phyloP scores from a whole-genome alignment of 2,888 invertebrate genomes.

The Embidobia sp. region DNA sequence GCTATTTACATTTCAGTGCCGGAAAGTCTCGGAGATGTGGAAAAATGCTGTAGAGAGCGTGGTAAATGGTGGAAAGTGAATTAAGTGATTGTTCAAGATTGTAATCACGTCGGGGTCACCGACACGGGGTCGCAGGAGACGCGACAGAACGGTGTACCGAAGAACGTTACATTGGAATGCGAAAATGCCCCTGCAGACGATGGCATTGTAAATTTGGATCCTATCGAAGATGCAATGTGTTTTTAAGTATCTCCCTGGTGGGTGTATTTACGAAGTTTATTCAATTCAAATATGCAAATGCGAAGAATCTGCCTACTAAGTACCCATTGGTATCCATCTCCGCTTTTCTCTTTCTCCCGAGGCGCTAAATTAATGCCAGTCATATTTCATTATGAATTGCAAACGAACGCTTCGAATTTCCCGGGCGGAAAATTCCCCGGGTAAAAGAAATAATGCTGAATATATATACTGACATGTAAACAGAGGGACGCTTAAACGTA shows the following conservation, averaged over 20 bases:
- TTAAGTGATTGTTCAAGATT: no score
- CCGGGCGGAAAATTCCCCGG: slow-evolving; percentile 3
- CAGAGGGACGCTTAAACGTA: slow-evolving; percentile 29
- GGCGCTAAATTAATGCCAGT: slow-evolving; percentile 40
- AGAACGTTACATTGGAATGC: not conserved
- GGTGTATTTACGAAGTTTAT: slow-evolving; percentile 19
- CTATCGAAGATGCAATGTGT: slow-evolving; percentile 2
- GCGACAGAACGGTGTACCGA: no score
- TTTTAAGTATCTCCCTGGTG: slow-evolving; percentile 20
- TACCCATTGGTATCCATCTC: slow-evolving; percentile 10
- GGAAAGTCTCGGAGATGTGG: no score
- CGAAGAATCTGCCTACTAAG: slow-evolving; percentile 32
- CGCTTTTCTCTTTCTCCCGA: not conserved
- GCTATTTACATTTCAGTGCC: no score
- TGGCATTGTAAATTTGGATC: not conserved
- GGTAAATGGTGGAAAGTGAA: no score
- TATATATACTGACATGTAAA: slow-evolving; percentile 44
- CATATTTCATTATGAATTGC: slow-evolving; percentile 48
- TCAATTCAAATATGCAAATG: slow-evolving; percentile 44
- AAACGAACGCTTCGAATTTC: slow-evolving; percentile 30
- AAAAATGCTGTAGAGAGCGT: no score
- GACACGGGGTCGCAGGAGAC: no score
- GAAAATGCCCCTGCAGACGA: no score
- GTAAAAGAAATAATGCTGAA: slow-evolving; percentile 24
- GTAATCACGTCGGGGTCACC: no score